Evolutionary conservation across 2,113 vertebrate genomes (phyloP), one percentile per base, ranked within the genome.

Genomic region (Lepus americanus): DNA sequence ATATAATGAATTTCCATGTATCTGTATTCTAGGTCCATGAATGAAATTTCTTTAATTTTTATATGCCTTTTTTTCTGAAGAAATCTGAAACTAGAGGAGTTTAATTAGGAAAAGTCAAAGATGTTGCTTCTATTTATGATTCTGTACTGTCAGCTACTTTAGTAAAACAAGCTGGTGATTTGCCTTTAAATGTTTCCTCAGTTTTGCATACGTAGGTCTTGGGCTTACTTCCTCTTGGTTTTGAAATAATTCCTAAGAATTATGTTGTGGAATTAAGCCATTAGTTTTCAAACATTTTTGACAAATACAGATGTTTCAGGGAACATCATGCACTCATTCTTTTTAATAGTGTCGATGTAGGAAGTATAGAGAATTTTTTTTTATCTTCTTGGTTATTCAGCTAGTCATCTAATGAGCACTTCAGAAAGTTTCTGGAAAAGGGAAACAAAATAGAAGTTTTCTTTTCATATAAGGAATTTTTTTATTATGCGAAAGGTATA

Each of bases 31-130:
- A 78, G 25, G 12, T 82, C 11, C 87, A 1, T 87, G 59, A 89
- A 36, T 77, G 61, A 95, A 69, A 85, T 96, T 87, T 20, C 77
- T 86, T 89, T 85, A 77, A 51, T 61, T 94, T 89, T 86, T 78
- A 39, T 39, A n/a, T 7, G 6, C 20, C 3, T 29, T 66, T 70
- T 92, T 84, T 88, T 31, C 31, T 27, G 83, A 36, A 95, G 73
- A 92, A 95, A 95, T 77, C 23, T 86, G 69, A 93, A 87, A 61
- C 13, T 83, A 10, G 9, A 74, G 27, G 44, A 63, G 29, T 87
- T 96, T 85, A 79, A 79, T 92, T 80, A 33, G 94, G 77, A 92
- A 77, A 80, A 64, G 27, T 88, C 44, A 80, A 81, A 51, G 63
- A 39, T 84, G 23, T 81, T 94, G 36, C 17, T 84, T 87, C 0